phyloP scores from a whole-genome alignment of 2,888 invertebrate genomes.

The Drosophila leonis region DNA sequence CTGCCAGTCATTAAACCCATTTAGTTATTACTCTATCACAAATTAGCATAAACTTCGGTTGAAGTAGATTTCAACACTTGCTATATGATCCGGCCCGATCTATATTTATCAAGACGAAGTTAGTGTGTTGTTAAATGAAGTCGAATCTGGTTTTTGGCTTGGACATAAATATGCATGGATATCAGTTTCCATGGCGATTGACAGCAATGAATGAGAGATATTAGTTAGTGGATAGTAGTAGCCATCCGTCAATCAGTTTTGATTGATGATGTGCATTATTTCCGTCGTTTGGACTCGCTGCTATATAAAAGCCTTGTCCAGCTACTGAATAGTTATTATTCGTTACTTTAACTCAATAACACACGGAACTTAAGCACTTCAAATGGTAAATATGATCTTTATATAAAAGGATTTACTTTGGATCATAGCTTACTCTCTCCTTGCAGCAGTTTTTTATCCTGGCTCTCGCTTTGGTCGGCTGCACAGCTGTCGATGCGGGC shows the following conservation, averaged over 20 bases:
- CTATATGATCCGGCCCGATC: slow-evolving; percentile 7
- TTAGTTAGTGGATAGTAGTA: slow-evolving; percentile 15
- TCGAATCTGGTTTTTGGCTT: slow-evolving; percentile 43
- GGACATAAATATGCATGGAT: slow-evolving; percentile 49
- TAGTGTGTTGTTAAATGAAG: slow-evolving; percentile 12
- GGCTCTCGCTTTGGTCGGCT: slow-evolving; percentile 64
- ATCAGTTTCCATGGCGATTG: slow-evolving; percentile 30
- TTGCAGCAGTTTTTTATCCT: slow-evolving; percentile 67
- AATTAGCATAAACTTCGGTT: slow-evolving; percentile 19
- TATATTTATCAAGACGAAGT: slow-evolving; percentile 4
- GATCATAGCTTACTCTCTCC: slow-evolving; percentile 11
- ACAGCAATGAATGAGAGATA: slow-evolving; percentile 19
- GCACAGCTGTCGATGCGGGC: slow-evolving; percentile 60
- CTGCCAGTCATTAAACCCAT: neutral
- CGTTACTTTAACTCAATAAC: slow-evolving; percentile 54
- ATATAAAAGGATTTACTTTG: neutral
- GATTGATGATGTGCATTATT: slow-evolving; percentile 75
- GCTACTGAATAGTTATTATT: slow-evolving; percentile 56
- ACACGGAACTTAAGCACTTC: slow-evolving; percentile 43
- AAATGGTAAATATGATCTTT: slow-evolving; percentile 57
- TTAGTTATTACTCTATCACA: neutral
- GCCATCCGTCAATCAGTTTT: slow-evolving; percentile 39
- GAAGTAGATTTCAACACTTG: slow-evolving; percentile 17
- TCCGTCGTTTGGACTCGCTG: slow-evolving; percentile 63
- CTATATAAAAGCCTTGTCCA: slow-evolving; percentile 67